A percentile compares a stretch with the other conserved stretches of the same genome.
These are phyloP conservation scores for Pedetes capensis DNA, from an alignment of 2,113 vertebrate species.

Conservation along the genomic window DNA sequence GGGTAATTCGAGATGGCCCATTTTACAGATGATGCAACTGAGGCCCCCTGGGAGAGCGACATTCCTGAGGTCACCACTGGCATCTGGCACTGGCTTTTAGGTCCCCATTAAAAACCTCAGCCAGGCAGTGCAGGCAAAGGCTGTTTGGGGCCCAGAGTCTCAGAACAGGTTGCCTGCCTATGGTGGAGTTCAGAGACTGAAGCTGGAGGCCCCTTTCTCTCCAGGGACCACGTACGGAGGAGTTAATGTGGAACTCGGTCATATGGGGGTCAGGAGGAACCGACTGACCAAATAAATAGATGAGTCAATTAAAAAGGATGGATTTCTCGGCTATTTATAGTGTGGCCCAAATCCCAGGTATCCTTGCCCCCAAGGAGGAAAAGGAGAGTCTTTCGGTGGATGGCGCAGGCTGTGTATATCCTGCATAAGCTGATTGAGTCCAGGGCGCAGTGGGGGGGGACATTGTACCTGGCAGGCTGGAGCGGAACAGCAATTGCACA, in stretches of 20 bases:
- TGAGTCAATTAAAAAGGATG: constrained; percentile 26
- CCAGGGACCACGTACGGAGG: fast-evolving
- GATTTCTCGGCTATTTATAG: constrained; percentile 56
- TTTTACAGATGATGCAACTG: constrained; percentile 45
- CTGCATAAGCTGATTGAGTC: constrained; percentile 51
- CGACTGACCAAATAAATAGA: constrained; percentile 42
- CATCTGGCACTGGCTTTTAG: background rate
- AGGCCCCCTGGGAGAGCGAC: background rate
- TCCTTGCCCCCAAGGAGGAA: constrained; percentile 13
- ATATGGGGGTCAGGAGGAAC: background rate
- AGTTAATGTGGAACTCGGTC: background rate
- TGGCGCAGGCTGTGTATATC: background rate
- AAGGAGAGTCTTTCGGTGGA: constrained; percentile 25
- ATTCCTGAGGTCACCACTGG: background rate
- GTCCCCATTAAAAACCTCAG: background rate
- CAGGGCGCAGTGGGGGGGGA: background rate
- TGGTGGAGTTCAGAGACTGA: background rate
- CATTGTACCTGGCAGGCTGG: too few relatives aligned
- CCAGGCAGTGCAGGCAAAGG: background rate
- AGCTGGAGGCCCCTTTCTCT: background rate
- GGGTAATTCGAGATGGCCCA: background rate
- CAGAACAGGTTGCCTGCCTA: too few relatives aligned
- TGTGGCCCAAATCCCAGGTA: constrained; percentile 47
- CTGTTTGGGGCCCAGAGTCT: background rate
- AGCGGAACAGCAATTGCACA: too few relatives aligned